These are phyloP conservation scores for Callorhinus ursinus DNA, from an alignment of 2,113 vertebrate species.

Conservation along the genomic window DNA sequence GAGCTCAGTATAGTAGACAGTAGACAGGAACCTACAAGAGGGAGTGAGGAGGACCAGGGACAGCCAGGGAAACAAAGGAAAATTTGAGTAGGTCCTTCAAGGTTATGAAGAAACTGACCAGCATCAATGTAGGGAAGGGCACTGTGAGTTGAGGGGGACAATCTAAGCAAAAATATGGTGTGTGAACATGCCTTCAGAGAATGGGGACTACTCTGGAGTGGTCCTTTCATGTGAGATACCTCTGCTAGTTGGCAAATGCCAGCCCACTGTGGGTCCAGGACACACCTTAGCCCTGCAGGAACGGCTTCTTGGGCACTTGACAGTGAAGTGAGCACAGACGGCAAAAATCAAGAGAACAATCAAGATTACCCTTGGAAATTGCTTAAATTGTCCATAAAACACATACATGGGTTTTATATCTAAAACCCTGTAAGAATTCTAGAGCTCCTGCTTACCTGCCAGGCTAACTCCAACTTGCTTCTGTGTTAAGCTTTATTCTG, in stretches of 20 bases:
- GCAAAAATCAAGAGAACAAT: slow-evolving; percentile 64
- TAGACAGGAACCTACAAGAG: neutral
- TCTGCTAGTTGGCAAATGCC: neutral
- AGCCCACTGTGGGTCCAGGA: neutral
- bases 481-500: neutral
- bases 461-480: neutral
- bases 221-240: neutral
- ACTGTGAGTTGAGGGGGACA: neutral
- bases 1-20: neutral
- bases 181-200: neutral
- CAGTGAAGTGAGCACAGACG: neutral
- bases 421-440: slow-evolving; percentile 45
- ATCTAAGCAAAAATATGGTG: neutral
- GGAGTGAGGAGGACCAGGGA: neutral
- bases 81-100: neutral
- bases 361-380: slow-evolving; percentile 55
- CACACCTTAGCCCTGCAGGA: neutral
- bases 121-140: neutral
- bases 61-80: neutral
- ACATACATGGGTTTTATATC: slow-evolving; percentile 54
- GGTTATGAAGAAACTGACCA: neutral
- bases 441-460: neutral
- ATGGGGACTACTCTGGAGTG: neutral
- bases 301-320: neutral
- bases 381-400: slow-evolving; percentile 63